Evolutionary conservation across 2,113 vertebrate genomes (phyloP).

Genomic region (Phalacrocorax brasilianus): DNA sequence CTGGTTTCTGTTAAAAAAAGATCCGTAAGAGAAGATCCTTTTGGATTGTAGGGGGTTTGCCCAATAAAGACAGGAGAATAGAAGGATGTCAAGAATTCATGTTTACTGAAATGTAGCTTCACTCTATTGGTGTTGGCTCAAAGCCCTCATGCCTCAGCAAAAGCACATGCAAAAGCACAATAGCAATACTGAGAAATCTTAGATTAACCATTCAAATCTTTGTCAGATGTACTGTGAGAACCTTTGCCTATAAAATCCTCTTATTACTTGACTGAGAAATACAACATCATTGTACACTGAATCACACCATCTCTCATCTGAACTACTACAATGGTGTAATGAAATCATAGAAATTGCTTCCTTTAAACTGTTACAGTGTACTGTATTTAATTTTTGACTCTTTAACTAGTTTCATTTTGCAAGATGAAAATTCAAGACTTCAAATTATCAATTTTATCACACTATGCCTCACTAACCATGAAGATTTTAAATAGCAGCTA

Average conservation of each 20-base stretch:
- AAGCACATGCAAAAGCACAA: background rate
- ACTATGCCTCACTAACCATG: background rate
- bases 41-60: background rate
- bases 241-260: background rate
- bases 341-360: background rate
- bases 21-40: background rate
- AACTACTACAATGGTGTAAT: background rate
- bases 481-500: background rate
- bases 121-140: background rate
- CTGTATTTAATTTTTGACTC: background rate
- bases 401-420: background rate
- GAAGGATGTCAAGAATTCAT: background rate
- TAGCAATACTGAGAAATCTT: background rate
- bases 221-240: background rate
- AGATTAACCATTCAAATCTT: background rate
- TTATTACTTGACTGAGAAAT: background rate
- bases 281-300: background rate
- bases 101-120: background rate
- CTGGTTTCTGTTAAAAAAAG: background rate
- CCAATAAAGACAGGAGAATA: accelerated
- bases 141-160: background rate
- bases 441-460: background rate
- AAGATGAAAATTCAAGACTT: background rate
- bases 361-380: background rate
- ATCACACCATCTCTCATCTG: background rate